Base-by-base conservation (phyloP, 2,113 vertebrate species). In the Mormoops blainvillei region DNA sequence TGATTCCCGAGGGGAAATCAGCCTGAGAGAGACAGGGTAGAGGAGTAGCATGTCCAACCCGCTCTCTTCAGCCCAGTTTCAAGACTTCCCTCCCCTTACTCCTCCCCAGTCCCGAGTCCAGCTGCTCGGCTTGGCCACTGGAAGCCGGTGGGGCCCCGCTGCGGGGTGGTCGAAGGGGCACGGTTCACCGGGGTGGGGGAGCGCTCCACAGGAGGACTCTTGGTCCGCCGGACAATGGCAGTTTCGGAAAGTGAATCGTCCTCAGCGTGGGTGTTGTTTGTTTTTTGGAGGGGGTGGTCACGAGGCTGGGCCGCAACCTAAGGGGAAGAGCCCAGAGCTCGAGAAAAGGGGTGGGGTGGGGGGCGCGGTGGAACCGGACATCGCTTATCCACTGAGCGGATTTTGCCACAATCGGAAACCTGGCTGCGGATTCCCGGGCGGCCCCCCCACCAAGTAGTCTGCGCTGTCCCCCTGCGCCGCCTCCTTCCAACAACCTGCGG, bases 211-310 rank as follows among this genome's bases (percentile, higher is more conserved):
- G 83, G 87, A 97, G 94, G 71, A 92, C 95, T 74, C 85, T 58
- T 5, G 94, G 93, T 77, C 86, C 28, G 43, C 95, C 11, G 96
- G 97, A 98, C 97, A 98, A 97, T 86, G 83, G 95, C 91, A 97
- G 96, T 97, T 98, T 96, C 52, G 16, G 86, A 94, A 91, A 97
- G 93, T 92, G 97, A 96, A 77, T 91, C 71, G 43, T 85, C 91
- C 95, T 92, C 81, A 22, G 93, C 80, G 4, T 94, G 58, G 92
- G 74, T 52, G 97, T 80, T 95, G 84, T 97, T 97, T 98, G 88
- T 95, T 96, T 98, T 97, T 96, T 95, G 92, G 93, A 92, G 77
- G 92, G 94, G 95, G 82, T 97, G 96, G 97, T 96, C 97, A 96
- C 90, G 88, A 95, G 97, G 96, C 91, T 78, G 90, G 97, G 97